These are phyloP conservation scores for Hippotragus niger DNA, from an alignment of 2,113 vertebrate genomes.

Conservation along the genomic window DNA sequence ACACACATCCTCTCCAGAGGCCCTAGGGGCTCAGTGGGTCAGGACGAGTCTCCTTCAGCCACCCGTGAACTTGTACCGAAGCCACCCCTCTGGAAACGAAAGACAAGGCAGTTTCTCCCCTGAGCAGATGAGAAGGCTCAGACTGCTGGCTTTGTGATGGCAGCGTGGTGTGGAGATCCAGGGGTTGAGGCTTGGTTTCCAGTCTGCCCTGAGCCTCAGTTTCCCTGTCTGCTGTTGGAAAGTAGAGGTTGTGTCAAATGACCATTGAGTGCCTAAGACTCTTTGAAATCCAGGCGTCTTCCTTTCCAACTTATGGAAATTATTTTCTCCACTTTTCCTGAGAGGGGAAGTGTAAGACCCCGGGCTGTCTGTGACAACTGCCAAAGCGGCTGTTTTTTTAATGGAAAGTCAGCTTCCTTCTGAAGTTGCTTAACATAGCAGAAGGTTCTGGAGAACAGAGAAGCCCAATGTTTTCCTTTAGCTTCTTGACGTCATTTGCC, in stretches of 20 bases:
- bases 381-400: slow-evolving; percentile 57
- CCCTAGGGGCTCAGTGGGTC: not conserved
- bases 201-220: not conserved
- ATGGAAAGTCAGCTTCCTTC: slow-evolving; percentile 72
- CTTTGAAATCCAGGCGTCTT: slow-evolving; percentile 51
- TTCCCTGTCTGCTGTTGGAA: not conserved
- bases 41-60: not conserved
- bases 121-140: not conserved
- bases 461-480: slow-evolving; percentile 63
- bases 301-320: slow-evolving; percentile 65
- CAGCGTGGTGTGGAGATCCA: not conserved
- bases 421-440: slow-evolving; percentile 64
- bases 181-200: not conserved
- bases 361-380: slow-evolving; percentile 57
- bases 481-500: slow-evolving; percentile 68
- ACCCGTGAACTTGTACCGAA: not conserved
- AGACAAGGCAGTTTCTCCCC: not conserved
- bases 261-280: not conserved
- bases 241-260: not conserved
- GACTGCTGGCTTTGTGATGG: not conserved
- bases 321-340: slow-evolving; percentile 60
- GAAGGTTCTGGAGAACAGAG: slow-evolving; percentile 70
- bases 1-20: not conserved
- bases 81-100: not conserved
- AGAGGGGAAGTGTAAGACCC: slow-evolving; percentile 60